Base-by-base conservation (phyloP, 2,888 invertebrate genomes). In the Lepidochrysops patricia region DNA sequence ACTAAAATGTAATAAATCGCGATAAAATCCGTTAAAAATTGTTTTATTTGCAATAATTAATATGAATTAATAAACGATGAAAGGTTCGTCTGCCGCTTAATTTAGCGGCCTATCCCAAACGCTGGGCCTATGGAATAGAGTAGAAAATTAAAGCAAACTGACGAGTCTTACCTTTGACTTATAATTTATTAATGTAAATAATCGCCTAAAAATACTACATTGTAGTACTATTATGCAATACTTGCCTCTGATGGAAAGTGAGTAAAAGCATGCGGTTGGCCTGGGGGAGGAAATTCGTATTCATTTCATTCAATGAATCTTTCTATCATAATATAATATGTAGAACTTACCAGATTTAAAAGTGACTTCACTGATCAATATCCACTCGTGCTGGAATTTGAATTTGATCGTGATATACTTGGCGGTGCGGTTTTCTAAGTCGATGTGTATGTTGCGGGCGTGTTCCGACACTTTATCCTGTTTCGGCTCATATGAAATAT, bases 361-460 rank as follows among this genome's bases (percentile, higher is more conserved):
- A 37, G 93, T 92, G 68, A 97, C 91, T 85, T 98, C 97, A 81
- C 97, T 97, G 73, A 98, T 91, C 67, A 97, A 91, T 64, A 97
- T 93, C 97, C 97, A 97, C 75, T 94, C 93, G 67, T 94, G 91
- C 64, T 94, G 93, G 76, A 96, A 96, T 71, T 91, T 92, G 13
- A 97, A 90, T 70, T 94, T 91, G 70, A 95, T 73, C 89, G 93
- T 94, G 67, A 97, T 91, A 76, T 93, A 95, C 71, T 91, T 92
- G 0, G 94, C 97, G 1, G 95, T 91, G 63, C 94, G 91, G 71
- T 94, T 92, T 66, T 93, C 92, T 56, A 97, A 89, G 58, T 93
- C 92, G 54, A 97, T 92, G 70, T 93, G 93, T 48, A 97, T 90
- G 72, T 93, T 91, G 27, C 91, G 82, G 2, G 92, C 91, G 29